These are phyloP conservation scores for Pluvialis apricaria DNA, from an alignment of 2,113 vertebrate genomes.

Conservation along the genomic window DNA sequence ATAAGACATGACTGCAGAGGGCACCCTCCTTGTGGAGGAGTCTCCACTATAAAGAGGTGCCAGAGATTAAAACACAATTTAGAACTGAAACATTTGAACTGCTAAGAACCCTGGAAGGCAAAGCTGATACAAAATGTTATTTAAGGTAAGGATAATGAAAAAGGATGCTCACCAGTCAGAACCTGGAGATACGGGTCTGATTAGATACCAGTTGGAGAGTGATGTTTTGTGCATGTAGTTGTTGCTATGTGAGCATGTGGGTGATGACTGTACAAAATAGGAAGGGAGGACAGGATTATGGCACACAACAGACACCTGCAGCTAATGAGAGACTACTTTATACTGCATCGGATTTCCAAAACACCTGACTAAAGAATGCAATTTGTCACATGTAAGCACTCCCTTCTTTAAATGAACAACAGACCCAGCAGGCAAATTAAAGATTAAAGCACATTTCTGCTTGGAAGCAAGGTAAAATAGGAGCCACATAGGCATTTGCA, in stretches of 20 bases:
- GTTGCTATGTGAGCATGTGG: neutral
- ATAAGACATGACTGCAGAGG: neutral
- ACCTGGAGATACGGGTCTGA: neutral
- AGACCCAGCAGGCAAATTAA: neutral
- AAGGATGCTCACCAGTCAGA: neutral
- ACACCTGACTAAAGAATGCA: neutral
- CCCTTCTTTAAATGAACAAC: neutral
- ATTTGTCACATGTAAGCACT: neutral
- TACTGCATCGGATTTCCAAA: neutral
- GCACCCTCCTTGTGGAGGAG: neutral
- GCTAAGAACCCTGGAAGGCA: neutral
- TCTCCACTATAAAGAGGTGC: accelerated
- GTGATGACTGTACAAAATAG: neutral
- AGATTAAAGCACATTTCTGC: neutral
- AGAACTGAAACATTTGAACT: neutral
- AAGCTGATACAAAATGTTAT: neutral
- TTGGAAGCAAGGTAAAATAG: neutral
- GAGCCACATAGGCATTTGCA: neutral
- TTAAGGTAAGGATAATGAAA: neutral
- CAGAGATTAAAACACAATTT: neutral
- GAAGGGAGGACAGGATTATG: neutral
- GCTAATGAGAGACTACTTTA: neutral
- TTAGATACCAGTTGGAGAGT: neutral
- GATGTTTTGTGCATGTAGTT: neutral
- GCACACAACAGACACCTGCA: neutral